Evolutionary conservation across 2,797 vertebrate genomes (phyloP), one percentile per base, ranked within the genome.

Genomic region (Lateolabrax maculatus): DNA sequence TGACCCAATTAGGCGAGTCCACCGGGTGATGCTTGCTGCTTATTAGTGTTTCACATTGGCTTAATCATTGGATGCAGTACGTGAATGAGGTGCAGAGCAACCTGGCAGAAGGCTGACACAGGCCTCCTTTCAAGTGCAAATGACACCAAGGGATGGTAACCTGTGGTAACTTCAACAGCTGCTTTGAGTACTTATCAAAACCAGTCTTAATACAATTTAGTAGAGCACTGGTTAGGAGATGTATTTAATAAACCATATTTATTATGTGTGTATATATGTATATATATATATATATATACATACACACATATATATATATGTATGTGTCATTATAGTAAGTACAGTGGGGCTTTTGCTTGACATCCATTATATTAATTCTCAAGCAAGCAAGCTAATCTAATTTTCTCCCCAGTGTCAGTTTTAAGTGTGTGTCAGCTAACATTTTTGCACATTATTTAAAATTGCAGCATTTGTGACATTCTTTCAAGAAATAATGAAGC

Each of bases 1-100:
- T 94, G 92, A 94, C 92, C 93, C 92, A 93, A 93, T 94, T 94
- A 94, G 87, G 73, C 56, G 11, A 81, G 93, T 95, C 92, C 91
- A 89, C 84, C 25, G 87, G 88, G 89, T 91, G 88, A 92, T 90
- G 86, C 90, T 90, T 85, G 86, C 88, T 93, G 88, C 91, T 92
- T 94, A 90, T 92, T 93, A 93, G 89, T 80, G 91, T 91, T 90
- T 90, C 90, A 82, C 91, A 89, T 88, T 71, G 90, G 89, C 88
- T 89, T 92, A 92, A 93, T 93, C 92, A 93, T 83, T 44, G 87
- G 86, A 61, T 88, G 77, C 81, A 48, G 86, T 83, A 89, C 80
- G 87, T 93, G 92, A 81, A 84, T 25, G 83, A 91, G 85, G 83
- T 91, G 89, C 87, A 90, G 86, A 92, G 81, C 82, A 81, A 87